Evolutionary conservation across 1,140 invertebrate genomes (phyloP).

Genomic region (Musca domestica): DNA sequence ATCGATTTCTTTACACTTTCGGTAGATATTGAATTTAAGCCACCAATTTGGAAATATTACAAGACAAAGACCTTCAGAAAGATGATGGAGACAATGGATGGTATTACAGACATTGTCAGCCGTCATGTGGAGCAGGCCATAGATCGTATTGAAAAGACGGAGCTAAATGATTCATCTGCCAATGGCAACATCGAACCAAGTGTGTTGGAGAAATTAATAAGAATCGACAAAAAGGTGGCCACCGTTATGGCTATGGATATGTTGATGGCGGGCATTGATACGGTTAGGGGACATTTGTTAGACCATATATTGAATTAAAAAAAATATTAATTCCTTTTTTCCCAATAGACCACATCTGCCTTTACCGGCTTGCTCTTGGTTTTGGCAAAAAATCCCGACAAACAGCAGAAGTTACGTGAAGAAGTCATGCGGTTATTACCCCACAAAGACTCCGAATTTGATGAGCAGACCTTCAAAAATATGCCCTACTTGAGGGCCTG

Average conservation of each 20-base stretch:
- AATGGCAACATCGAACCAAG: slow-evolving; percentile 57
- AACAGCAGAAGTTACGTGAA: slow-evolving; percentile 68
- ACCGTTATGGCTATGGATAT: slow-evolving; percentile 68
- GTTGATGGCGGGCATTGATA: slow-evolving; percentile 73
- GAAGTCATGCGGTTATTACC: slow-evolving; percentile 65
- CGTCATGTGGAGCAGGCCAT: slow-evolving; percentile 41
- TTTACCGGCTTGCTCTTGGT: slow-evolving; percentile 27
- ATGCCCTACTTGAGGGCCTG: slow-evolving; percentile 64
- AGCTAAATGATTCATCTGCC: slow-evolving; percentile 31
- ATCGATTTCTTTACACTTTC: slow-evolving; percentile 53
- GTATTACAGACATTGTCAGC: slow-evolving; percentile 35
- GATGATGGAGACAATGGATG: slow-evolving; percentile 56
- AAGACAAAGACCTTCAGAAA: slow-evolving; percentile 60
- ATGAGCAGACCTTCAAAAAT: slow-evolving; percentile 56
- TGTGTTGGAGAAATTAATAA: slow-evolving; percentile 61
- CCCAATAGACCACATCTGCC: slow-evolving; percentile 30
- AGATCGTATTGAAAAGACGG: slow-evolving; percentile 29
- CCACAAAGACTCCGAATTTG: slow-evolving; percentile 56
- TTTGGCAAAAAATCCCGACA: slow-evolving; percentile 70
- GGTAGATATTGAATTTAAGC: slow-evolving; percentile 61
- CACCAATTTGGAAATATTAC: slow-evolving; percentile 64
- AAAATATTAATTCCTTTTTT: slow-evolving; percentile 12
- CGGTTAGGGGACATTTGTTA: slow-evolving; percentile 56
- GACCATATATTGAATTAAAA: not conserved
- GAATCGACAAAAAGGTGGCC: slow-evolving; percentile 61